Evolutionary conservation across 2,797 vertebrate genomes (phyloP), one percentile per base, ranked within the genome.

Genomic region (Oryzias dopingdopingensis): DNA sequence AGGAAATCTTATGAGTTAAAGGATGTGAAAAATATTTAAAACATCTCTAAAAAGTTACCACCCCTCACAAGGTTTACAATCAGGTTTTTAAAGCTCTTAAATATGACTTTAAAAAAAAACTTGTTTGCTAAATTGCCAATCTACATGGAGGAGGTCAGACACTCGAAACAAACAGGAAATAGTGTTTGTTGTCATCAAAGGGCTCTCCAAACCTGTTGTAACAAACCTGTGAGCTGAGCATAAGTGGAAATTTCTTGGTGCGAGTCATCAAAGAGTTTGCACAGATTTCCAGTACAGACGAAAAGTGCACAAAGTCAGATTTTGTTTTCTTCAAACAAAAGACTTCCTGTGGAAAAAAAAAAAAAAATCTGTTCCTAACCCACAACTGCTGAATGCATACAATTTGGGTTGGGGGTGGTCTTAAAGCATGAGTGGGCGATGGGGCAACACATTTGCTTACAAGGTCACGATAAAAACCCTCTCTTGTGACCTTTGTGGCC

Each of bases 331-430:
- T 4, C 22, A 24, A 58, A 69, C 44, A 45, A 53, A 64, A 49
- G 23, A 60, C 69, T 67, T 87, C 76, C 77, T 74, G 74, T 87
- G 79, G 83, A 85, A 87, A 80, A 53, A 65, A 70, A 65, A 70
- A 58, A 49, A 41, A 64, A 58, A 69, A 56, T 53, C 42, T 72
- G 45, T 53, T 56, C 13, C 43, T 20, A 57, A 44, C 66, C 72
- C 65, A 76, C 76, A 41, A 51, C 26, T 54, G 45, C 42, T 56
- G 60, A 61, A 16, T 23, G 42, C 20, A 43, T 51, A 50, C 4
- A 52, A 37, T 37, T 37, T 12, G 10, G 32, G 32, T 18, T 52
- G 4, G 15, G 10, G 45, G 65, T 62, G 69, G 44, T 65, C 49
- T 52, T 74, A 22, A 17, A 37, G 50, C 51, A 45, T 59, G 7